Evolutionary conservation across 37 sponge, comb jelly and placozoan species (phyloP).

Genomic region (Spongilla lacustris): DNA sequence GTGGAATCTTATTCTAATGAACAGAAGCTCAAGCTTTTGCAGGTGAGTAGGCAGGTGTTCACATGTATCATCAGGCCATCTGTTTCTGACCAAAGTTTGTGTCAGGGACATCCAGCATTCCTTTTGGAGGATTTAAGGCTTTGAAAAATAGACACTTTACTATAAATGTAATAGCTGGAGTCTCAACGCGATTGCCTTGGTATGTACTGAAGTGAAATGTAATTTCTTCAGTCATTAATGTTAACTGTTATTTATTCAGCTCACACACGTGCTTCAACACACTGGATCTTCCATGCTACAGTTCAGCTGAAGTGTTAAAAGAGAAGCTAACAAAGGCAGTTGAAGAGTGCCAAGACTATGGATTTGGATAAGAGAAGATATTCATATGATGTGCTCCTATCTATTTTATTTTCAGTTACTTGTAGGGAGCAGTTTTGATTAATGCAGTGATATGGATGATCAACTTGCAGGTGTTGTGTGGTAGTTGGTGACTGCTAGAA

Average conservation of each 20-base stretch:
- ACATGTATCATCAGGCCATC: background rate
- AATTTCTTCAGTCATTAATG: background rate
- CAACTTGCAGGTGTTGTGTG: too few relatives aligned
- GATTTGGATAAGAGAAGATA: conserved; percentile 40
- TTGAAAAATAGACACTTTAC: conserved; percentile 18
- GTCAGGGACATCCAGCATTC: conserved; percentile 91
- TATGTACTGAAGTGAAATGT: background rate
- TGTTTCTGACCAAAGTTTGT: conserved; percentile 67
- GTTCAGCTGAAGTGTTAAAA: conserved; percentile 44
- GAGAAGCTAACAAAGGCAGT: conserved; percentile 80
- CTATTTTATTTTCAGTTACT: too few relatives aligned
- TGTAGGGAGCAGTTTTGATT: too few relatives aligned
- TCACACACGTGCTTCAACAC: conserved; percentile 90
- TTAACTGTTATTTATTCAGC: conserved; percentile 15
- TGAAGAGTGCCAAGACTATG: conserved; percentile 82
- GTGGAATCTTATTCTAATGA: conserved; percentile 77
- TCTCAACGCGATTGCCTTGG: background rate
- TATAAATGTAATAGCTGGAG: conserved; percentile 5
- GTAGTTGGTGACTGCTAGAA: too few relatives aligned
- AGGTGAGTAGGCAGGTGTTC: conserved; percentile 37
- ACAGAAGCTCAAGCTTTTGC: conserved; percentile 80
- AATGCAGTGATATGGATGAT: too few relatives aligned
- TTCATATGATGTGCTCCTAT: background rate
- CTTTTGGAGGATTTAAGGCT: conserved; percentile 90
- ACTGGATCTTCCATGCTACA: conserved; percentile 79